Percentiles rank a stretch among this genome's conserved stretches.
Evolutionary conservation across 53 echinoderm and acorn worm species (phyloP).

Genomic region (Holothuria scabra): DNA sequence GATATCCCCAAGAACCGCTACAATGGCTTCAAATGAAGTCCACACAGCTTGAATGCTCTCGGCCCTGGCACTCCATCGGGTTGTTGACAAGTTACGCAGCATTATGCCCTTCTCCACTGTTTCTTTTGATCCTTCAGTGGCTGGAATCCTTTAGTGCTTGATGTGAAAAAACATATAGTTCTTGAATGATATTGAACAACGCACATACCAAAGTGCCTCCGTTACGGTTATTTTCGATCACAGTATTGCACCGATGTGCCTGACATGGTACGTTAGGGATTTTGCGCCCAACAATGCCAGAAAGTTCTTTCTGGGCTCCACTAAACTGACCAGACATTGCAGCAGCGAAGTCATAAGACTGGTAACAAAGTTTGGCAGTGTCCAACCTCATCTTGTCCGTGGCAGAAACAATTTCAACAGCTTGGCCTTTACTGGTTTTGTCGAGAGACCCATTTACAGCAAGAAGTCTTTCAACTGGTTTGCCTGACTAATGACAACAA

Average conservation of each 20-base stretch:
- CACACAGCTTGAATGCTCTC: too few relatives aligned
- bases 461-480: slow-evolving; percentile 31
- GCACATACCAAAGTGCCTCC: not conserved
- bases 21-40: too few relatives aligned
- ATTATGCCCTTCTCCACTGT: not conserved
- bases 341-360: slow-evolving; percentile 33
- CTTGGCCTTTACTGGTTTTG: slow-evolving; percentile 29
- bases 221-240: slow-evolving; percentile 6
- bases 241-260: slow-evolving; percentile 27
- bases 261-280: slow-evolving; percentile 23
- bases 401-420: slow-evolving; percentile 31
- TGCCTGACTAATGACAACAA: slow-evolving; percentile 20
- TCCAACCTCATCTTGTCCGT: not conserved
- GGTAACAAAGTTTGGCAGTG: slow-evolving; percentile 19
- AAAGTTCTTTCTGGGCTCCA: too few relatives aligned
- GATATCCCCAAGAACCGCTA: too few relatives aligned
- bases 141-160: not conserved
- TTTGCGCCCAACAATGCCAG: slow-evolving; percentile 14
- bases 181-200: not conserved
- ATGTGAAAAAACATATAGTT: slow-evolving; percentile 2
- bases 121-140: not conserved
- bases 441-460: slow-evolving; percentile 31
- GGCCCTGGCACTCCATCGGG: slow-evolving; percentile 24
- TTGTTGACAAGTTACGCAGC: slow-evolving; percentile 23
- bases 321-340: too few relatives aligned